phyloP scores from a whole-genome alignment of 2,888 invertebrate genomes.

The Eutolmus rufibarbis region DNA sequence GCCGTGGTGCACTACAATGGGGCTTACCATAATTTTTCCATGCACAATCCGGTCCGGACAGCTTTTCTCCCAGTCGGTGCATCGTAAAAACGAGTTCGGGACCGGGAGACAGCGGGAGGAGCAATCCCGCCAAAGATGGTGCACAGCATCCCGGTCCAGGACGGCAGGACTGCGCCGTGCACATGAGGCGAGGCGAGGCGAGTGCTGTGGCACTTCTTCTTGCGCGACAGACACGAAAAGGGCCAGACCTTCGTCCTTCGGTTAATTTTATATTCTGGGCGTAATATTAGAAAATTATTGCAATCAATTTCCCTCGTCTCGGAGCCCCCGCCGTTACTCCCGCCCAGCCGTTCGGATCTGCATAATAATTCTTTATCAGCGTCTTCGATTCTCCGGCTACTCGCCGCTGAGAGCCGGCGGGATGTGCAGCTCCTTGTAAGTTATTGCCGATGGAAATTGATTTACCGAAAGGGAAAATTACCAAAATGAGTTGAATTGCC shows the following conservation, averaged over 20 bases:
- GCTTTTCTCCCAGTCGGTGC: constrained; percentile 33
- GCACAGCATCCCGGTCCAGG: neutral
- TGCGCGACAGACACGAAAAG: constrained; percentile 8
- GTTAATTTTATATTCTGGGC: constrained; percentile 31
- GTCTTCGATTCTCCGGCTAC: neutral
- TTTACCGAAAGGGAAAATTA: neutral
- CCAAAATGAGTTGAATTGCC: neutral
- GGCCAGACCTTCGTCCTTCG: constrained; percentile 6
- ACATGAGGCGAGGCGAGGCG: neutral
- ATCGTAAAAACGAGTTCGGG: constrained; percentile 26
- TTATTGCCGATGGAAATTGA: constrained; percentile 12
- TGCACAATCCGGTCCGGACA: constrained; percentile 37
- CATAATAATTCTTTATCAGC: constrained; percentile 12
- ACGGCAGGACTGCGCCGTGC: neutral
- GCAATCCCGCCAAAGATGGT: neutral
- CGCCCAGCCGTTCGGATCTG: neutral
- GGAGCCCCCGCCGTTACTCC: neutral
- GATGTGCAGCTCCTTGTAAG: neutral
- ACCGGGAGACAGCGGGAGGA: neutral
- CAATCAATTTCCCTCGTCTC: constrained; percentile 16
- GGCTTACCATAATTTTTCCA: constrained; percentile 37
- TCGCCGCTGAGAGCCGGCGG: neutral
- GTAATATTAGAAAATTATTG: constrained; percentile 35
- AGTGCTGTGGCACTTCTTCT: neutral
- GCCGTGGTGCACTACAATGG: constrained; percentile 16